Conservation (phyloP, 92 coral and sea anemone genomes). For the Scolanthus callimorphus region DNA sequence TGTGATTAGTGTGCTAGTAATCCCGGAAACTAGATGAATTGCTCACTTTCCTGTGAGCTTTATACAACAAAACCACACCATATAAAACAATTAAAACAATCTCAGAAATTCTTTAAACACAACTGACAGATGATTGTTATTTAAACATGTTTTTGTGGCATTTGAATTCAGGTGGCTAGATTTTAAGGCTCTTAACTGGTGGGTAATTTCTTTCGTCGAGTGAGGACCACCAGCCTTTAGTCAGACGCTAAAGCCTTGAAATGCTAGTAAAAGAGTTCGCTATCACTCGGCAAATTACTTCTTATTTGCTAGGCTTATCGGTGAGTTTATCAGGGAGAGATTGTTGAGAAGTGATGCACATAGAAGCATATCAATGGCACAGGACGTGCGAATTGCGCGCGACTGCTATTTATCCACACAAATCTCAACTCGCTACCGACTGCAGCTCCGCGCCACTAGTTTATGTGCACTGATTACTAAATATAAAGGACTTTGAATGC, state of each 20-base stretch:
- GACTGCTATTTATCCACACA: conserved; percentile 1
- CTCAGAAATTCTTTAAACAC: neutral
- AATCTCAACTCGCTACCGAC: neutral
- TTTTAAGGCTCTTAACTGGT: neutral
- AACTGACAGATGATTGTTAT: neutral
- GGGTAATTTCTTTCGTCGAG: neutral
- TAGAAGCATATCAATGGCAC: neutral
- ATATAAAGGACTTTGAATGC: conserved; percentile 79
- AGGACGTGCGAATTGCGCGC: conserved; percentile 1
- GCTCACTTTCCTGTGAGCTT: conserved; percentile 8
- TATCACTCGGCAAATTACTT: neutral
- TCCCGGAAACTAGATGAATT: conserved; percentile 38
- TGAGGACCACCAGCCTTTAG: neutral
- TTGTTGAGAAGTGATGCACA: neutral
- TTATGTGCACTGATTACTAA: conserved; percentile 76
- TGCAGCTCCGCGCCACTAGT: conserved; percentile 29
- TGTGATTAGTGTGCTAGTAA: conserved; percentile 31
- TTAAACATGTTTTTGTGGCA: neutral
- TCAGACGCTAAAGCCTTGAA: neutral
- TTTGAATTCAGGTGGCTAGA: neutral
- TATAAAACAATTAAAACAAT: neutral
- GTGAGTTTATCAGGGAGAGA: neutral
- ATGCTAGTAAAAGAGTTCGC: neutral
- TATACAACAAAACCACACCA: neutral
- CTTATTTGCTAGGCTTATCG: neutral